phyloP scores from a whole-genome alignment of 2,113 vertebrate genomes.

The Oreochromis niloticus region DNA sequence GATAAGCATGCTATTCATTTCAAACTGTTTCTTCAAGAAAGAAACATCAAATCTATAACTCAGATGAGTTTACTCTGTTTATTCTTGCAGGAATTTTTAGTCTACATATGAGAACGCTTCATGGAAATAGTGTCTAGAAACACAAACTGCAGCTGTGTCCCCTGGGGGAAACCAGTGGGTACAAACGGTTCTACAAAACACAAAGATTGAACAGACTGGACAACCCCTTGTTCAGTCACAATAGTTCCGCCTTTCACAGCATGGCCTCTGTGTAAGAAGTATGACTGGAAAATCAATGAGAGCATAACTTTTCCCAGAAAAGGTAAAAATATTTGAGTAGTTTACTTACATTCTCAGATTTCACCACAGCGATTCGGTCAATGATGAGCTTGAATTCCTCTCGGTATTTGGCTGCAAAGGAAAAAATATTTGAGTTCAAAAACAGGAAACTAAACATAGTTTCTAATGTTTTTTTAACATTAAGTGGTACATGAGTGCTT shows the following conservation, averaged over 20 bases:
- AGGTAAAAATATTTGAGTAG: conserved; percentile 3
- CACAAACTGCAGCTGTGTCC: conserved; percentile 1
- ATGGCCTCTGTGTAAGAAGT: not conserved
- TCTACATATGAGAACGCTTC: not conserved
- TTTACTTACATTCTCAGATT: conserved; percentile 76
- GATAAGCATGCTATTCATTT: not conserved
- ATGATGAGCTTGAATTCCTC: conserved; percentile 78
- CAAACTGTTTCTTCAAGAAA: not conserved
- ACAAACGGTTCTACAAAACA: not conserved
- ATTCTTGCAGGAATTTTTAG: not conserved
- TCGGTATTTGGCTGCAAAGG: conserved; percentile 73
- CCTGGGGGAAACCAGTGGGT: not conserved
- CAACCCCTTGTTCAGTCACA: not conserved
- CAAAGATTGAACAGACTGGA: not conserved
- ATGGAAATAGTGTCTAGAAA: not conserved
- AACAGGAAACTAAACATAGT: not conserved
- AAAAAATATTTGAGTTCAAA: not conserved
- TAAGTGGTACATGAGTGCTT: not conserved
- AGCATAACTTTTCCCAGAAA: conserved; percentile 4
- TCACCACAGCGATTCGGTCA: conserved; percentile 74
- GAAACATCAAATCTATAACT: not conserved
- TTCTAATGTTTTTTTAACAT: not conserved
- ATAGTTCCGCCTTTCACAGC: not conserved
- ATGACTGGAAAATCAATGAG: not conserved
- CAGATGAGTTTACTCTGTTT: accelerated